phyloP scores from a whole-genome alignment of 2,113 vertebrate species.

The Puntigrus tetrazona region DNA sequence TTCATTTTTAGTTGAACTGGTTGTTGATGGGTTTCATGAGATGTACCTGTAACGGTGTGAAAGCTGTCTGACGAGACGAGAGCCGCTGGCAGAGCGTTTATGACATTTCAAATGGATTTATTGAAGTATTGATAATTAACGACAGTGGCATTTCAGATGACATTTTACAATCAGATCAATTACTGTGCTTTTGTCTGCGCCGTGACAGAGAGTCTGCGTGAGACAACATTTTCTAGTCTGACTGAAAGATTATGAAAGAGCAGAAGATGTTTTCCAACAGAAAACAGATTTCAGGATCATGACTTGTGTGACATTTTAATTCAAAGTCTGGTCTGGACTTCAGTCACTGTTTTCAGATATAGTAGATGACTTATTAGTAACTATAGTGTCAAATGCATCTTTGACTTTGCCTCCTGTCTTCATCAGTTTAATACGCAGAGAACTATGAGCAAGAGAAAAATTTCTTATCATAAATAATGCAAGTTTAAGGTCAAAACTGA shows the following conservation, averaged over 20 bases:
- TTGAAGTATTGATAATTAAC: constrained; percentile 50
- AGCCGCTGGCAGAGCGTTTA: background rate
- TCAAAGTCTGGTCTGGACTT: background rate
- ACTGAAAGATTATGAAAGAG: constrained; percentile 19
- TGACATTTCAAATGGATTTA: constrained; percentile 40
- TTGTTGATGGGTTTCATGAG: background rate
- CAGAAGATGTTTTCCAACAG: background rate
- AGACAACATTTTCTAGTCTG: background rate
- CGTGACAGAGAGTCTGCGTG: background rate
- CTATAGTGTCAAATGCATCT: background rate
- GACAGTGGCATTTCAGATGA: constrained; percentile 65
- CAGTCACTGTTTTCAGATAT: background rate
- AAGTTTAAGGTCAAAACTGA: background rate
- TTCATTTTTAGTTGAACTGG: background rate
- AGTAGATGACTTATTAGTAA: background rate
- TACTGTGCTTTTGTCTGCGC: constrained; percentile 2
- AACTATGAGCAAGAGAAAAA: background rate
- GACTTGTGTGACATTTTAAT: background rate
- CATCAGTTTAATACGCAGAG: too few relatives aligned
- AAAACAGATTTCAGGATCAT: background rate
- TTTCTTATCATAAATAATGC: background rate
- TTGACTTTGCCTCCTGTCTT: background rate
- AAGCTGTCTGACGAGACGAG: background rate
- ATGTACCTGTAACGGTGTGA: background rate
- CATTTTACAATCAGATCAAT: constrained; percentile 60